These are phyloP conservation scores for Drosophila miranda DNA, from an alignment of 1,140 invertebrate genomes.

Conservation along the genomic window DNA sequence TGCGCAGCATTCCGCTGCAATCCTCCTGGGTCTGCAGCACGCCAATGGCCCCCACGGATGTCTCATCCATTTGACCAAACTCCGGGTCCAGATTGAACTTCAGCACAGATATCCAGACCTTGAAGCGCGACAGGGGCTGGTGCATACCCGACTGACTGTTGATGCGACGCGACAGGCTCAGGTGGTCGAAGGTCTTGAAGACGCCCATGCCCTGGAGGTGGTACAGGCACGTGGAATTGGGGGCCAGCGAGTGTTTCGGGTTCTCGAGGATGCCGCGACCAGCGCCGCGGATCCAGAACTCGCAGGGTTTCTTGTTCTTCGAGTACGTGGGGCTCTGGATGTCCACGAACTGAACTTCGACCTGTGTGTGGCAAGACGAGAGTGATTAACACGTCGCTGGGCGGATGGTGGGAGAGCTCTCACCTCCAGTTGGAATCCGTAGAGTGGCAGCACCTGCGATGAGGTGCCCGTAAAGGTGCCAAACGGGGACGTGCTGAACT, in stretches of 20 bases:
- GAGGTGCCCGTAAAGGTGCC: constrained; percentile 91
- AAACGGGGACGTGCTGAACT: constrained; percentile 94
- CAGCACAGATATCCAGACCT: constrained; percentile 93
- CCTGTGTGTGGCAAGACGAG: constrained; percentile 43
- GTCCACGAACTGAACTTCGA: constrained; percentile 91
- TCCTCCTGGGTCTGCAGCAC: constrained; percentile 86
- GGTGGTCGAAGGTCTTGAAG: constrained; percentile 80
- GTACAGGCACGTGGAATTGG: constrained; percentile 93
- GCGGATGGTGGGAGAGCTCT: constrained; percentile 82
- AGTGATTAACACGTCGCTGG: constrained; percentile 11
- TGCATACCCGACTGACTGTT: constrained; percentile 65
- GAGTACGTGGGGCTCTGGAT: constrained; percentile 90
- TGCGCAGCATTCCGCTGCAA: constrained; percentile 90
- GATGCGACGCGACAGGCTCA: constrained; percentile 71
- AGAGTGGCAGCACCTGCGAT: constrained; percentile 88
- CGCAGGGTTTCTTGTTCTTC: constrained; percentile 91
- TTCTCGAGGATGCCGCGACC: constrained; percentile 90
- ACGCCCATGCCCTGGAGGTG: constrained; percentile 86
- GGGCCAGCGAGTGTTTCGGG: constrained; percentile 90
- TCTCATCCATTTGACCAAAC: constrained; percentile 83
- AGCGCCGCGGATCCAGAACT: constrained; percentile 92
- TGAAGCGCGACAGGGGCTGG: constrained; percentile 85
- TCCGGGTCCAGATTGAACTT: constrained; percentile 88
- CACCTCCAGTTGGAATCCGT: constrained; percentile 94
- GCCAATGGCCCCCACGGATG: constrained; percentile 82